Evolutionary conservation across 2,888 invertebrate genomes (phyloP), one percentile per base, ranked within the genome.

Genomic region (Cryptocheilus praepositus): DNA sequence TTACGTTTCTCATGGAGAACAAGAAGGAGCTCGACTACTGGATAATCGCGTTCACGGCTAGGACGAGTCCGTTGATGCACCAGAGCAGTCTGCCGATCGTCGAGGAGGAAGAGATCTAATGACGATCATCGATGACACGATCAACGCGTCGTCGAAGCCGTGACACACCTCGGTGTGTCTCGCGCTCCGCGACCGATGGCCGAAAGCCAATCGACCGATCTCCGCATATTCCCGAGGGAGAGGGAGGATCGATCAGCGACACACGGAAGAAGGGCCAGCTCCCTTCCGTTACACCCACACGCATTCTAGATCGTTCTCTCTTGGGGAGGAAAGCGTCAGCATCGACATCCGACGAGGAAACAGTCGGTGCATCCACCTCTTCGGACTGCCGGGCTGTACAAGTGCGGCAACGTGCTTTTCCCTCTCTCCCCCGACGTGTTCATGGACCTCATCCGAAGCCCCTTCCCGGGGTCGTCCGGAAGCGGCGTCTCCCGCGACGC

Each of bases 31-130:
- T 92, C 67, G 92, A 92, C 22, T 89, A 91, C 45, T 93, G 93
- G 92, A 84, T 92, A 57, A 85, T 90, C 22, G 93, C 92, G 52
- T 92, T 93, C 84, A 90, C 91, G 19, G 89, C 90, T 2, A 79
- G 89, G 49, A 85, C 89, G 5, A 89, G 89, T 19, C 90, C 91
- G 1, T 87, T 91, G n/a, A 86, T 91, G 59, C 91, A 90, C 72
- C 91, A 91, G 73, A 90, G 90, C 71, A 91, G 91, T 64, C 86
- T 93, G 67, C 92, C 93, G 8, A 92, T 92, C 64, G 90, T 93
- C 58, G 88, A 92, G 60, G 93, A 93, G 80, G 91, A 91, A 53
- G 92, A 93, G 77, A 92, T 93, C 69, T 89, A 88, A 86, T 21
- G 13, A 15, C 19, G 49, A 49, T 46, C 21, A 16, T 21, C 22